Percentiles rank a stretch among this genome's conserved stretches.
phyloP scores from a whole-genome alignment of 1,140 invertebrate species.

The Eubasilissa regina region DNA sequence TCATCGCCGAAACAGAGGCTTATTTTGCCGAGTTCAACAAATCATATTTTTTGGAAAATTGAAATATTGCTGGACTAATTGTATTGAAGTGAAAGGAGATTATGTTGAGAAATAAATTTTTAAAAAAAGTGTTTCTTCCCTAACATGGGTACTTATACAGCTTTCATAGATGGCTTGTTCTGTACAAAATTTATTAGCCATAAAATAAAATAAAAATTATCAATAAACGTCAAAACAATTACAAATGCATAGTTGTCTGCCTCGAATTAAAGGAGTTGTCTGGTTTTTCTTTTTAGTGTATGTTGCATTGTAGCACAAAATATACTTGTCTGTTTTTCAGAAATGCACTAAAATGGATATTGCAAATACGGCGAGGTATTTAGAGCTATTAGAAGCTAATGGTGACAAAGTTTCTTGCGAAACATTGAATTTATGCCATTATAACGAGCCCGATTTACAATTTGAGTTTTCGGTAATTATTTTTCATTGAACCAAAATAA shows the following conservation, averaged over 20 bases:
- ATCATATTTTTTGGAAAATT: no score
- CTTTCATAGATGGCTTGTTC: no score
- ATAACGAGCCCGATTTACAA: constrained; percentile 42
- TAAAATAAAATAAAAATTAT: no score
- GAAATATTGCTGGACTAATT: no score
- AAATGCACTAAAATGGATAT: constrained; percentile 39
- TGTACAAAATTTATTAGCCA: no score
- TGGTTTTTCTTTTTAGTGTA: background rate
- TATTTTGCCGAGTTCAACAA: no score
- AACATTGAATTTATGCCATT: constrained; percentile 44
- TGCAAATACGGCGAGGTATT: constrained; percentile 38
- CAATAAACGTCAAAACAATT: constrained; percentile 43
- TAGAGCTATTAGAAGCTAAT: constrained; percentile 49
- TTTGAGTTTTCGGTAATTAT: constrained; percentile 48
- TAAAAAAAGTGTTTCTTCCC: no score
- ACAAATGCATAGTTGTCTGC: background rate
- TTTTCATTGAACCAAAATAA: background rate
- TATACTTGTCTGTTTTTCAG: background rate
- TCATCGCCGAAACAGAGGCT: no score
- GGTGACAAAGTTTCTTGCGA: constrained; percentile 46
- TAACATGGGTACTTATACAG: no score
- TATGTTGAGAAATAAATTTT: no score
- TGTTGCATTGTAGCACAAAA: background rate
- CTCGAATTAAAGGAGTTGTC: background rate
- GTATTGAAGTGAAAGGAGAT: no score